These are phyloP conservation scores for Bilobella aurantiaca DNA, from an alignment of 1,140 invertebrate species.

Conservation along the genomic window DNA sequence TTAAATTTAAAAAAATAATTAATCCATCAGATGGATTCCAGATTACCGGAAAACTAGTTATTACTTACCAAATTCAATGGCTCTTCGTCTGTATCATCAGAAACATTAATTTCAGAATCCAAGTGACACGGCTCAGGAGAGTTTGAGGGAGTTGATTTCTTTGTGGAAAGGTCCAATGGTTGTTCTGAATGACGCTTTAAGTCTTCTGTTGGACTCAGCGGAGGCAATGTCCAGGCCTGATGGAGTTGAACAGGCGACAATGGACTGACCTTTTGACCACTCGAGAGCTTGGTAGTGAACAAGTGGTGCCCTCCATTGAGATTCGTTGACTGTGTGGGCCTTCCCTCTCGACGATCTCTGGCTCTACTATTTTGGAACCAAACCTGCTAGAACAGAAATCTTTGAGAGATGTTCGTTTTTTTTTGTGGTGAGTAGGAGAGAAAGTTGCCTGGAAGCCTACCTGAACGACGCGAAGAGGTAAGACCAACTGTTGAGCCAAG, in stretches of 20 bases:
- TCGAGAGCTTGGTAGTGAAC: background rate
- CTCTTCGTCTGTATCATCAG: slow-evolving; percentile 30
- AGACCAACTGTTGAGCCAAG: slow-evolving; percentile 78
- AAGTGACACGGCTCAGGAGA: slow-evolving; percentile 50
- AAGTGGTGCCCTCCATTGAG: background rate
- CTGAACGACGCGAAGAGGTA: slow-evolving; percentile 86
- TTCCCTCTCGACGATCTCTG: slow-evolving; percentile 66
- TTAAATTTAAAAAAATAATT: background rate
- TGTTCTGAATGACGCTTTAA: slow-evolving; percentile 46
- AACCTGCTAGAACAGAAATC: slow-evolving; percentile 39
- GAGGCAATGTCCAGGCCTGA: background rate
- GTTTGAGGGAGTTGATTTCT: slow-evolving; percentile 53
- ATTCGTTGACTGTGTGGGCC: slow-evolving; percentile 39
- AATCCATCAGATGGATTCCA: background rate
- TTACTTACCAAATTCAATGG: slow-evolving; percentile 33
- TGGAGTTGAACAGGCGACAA: background rate
- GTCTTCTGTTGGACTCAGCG: background rate
- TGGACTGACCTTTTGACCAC: background rate
- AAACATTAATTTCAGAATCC: slow-evolving; percentile 37
- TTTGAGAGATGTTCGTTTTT: background rate
- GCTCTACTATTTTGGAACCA: slow-evolving; percentile 98
- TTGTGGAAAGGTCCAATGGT: slow-evolving; percentile 78
- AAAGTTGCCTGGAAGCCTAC: slow-evolving; percentile 41
- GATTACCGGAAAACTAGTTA: background rate
- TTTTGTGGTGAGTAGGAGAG: background rate